Conservation (phyloP, 2,888 invertebrate species). For the Colletes collaris region DNA sequence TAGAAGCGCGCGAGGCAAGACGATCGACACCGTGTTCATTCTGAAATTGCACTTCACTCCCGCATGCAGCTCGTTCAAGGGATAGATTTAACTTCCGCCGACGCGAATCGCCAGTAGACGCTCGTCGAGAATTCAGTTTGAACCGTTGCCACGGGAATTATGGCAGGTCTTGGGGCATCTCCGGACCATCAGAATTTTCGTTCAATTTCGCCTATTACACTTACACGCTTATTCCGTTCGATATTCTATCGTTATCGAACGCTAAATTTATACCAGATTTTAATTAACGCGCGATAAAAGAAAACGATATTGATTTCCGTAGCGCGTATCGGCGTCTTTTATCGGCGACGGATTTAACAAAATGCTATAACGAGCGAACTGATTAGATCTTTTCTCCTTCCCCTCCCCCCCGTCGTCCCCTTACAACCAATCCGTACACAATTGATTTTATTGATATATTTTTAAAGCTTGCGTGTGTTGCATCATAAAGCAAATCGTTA, state of each 20-base stretch:
- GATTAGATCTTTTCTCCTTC: not conserved
- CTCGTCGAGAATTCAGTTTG: constrained; percentile 41
- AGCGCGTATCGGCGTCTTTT: not conserved
- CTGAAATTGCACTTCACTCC: constrained; percentile 24
- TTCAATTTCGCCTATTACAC: too few species aligned
- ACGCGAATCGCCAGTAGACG: constrained; percentile 12
- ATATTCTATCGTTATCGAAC: not conserved
- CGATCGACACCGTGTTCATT: constrained; percentile 36
- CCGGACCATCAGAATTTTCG: too few species aligned
- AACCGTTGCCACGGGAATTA: constrained; percentile 40
- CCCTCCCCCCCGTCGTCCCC: not conserved
- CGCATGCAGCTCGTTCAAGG: constrained; percentile 10
- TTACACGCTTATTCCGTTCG: too few species aligned
- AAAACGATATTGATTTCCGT: not conserved
- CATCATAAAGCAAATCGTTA: too few species aligned
- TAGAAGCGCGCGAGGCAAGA: constrained; percentile 19
- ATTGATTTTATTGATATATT: not conserved
- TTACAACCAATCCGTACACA: not conserved
- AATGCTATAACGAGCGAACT: not conserved
- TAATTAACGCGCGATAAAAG: constrained; percentile 14
- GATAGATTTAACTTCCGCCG: constrained; percentile 46
- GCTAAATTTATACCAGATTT: not conserved
- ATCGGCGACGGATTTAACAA: constrained; percentile 8
- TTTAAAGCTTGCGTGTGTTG: not conserved
- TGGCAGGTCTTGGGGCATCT: not conserved